Base-by-base conservation (phyloP, 2,113 vertebrate genomes). In the Crotalus helleri region DNA sequence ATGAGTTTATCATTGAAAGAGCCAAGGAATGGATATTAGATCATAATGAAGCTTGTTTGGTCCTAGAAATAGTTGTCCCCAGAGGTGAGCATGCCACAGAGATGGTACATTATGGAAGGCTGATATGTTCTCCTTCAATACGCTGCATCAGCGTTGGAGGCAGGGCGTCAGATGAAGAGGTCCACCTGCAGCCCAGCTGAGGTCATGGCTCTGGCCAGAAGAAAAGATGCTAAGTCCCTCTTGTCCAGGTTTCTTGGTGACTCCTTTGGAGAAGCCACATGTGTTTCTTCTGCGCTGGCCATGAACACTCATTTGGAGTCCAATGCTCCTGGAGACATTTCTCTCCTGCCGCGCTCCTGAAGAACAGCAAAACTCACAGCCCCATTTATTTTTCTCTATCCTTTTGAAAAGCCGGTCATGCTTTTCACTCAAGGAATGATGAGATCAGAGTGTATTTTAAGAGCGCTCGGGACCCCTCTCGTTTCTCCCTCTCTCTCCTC, bases 381-480 rank as follows among this genome's bases (percentile, higher is more conserved):
- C 93, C 90, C 95, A 81, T 95, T 95, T 94, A 90, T 94, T 95
- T 96, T 92, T 58, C 87, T 94, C 64, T 44, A 85, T 90, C 91
- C 51, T 93, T 93, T 95, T 95, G 91, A 88, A 81, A 96, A 93
- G 87, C 88, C 9, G 0, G 21, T 8, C 13, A 3, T 0, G 53
- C 88, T 96, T 95, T 96, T 94, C 96, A 93, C 96, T 94, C 95
- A 88, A 92, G 94, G 85, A 95, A 95, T 93, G 0, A 23, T 96
- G 96, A 96, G 95, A 91, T 97, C 96, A 96, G 88, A 89, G 91
- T 93, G 46, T 96, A 97, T 96, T 96, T 97, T 94, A 39, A 93
- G 95, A 94, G 95, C 49, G 91, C 91, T 94, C 81, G 46, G 90
- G 12, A 33, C 87, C 95, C 94, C 93, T 94, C 94, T 93, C 1